Evolutionary conservation across 2,113 vertebrate species (phyloP).

Genomic region (Sorex araneus): DNA sequence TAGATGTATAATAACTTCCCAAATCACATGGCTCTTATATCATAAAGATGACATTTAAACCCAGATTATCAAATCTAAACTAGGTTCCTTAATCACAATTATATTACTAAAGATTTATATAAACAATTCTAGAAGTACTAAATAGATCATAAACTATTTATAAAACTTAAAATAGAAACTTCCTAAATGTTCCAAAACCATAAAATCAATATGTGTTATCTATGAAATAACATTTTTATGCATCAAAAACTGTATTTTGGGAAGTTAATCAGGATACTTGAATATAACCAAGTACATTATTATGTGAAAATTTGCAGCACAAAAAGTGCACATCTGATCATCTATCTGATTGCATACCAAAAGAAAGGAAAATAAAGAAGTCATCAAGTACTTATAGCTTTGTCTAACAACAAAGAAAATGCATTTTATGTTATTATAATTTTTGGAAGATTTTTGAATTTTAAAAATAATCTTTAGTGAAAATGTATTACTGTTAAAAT

Average conservation of each 20-base stretch:
- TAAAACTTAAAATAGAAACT: neutral
- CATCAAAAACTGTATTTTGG: neutral
- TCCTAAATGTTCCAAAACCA: neutral
- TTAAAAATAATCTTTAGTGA: constrained; percentile 1
- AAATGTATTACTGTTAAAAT: neutral
- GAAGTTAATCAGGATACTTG: neutral
- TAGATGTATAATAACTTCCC: neutral
- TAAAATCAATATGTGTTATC: neutral
- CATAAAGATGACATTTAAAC: neutral
- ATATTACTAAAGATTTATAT: neutral
- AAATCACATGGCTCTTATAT: neutral
- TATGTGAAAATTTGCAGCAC: neutral
- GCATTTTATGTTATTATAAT: neutral
- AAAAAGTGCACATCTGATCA: neutral
- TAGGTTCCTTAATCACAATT: neutral
- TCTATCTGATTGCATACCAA: neutral
- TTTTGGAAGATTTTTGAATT: neutral
- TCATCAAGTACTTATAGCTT: neutral
- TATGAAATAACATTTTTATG: neutral
- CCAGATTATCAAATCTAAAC: neutral
- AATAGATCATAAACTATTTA: neutral
- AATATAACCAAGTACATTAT: neutral
- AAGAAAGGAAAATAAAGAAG: constrained; percentile 6
- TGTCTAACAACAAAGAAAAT: neutral
- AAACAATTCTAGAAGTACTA: neutral